Percentiles rank a stretch among this genome's conserved stretches.
These are phyloP conservation scores for Datnioides undecimradiatus DNA, from an alignment of 2,113 vertebrate genomes.

Conservation along the genomic window DNA sequence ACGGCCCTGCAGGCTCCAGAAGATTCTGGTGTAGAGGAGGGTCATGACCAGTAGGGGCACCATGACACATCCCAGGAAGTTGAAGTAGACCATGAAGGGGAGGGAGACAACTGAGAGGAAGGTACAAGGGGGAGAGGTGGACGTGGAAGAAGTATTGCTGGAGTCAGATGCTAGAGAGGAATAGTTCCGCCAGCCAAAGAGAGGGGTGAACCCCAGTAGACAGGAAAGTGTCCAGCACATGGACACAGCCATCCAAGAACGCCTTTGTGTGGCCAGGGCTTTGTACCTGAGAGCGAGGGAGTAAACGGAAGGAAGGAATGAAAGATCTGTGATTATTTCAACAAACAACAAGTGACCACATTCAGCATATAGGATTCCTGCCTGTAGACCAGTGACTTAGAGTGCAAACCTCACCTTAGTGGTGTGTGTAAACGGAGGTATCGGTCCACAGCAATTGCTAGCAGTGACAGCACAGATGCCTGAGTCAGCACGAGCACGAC, in stretches of 20 bases:
- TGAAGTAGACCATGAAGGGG: conserved; percentile 82
- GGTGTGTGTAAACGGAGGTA: conserved; percentile 72
- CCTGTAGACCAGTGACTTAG: neutral
- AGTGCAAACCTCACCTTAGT: conserved; percentile 64
- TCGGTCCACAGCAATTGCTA: conserved; percentile 76
- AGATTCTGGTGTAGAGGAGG: conserved; percentile 72
- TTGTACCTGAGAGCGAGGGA: conserved; percentile 63
- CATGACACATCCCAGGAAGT: conserved; percentile 77
- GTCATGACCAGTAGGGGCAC: conserved; percentile 75
- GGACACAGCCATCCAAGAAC: conserved; percentile 56
- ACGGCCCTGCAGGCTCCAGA: conserved; percentile 72
- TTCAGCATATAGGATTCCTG: neutral
- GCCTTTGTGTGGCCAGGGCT: conserved; percentile 63
- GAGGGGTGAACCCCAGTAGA: conserved; percentile 71
- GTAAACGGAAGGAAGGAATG: neutral
- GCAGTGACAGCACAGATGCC: conserved; percentile 76
- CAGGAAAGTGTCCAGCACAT: conserved; percentile 74
- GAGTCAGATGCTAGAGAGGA: neutral
- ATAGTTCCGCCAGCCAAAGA: conserved; percentile 76
- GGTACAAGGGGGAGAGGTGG: conserved; percentile 54
- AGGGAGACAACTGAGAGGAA: conserved; percentile 75
- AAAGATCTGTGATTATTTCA: neutral
- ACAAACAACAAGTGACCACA: neutral
- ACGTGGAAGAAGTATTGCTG: conserved; percentile 36
- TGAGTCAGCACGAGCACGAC: conserved; percentile 76